Conservation (phyloP, 2,888 invertebrate species). For the Aspidiotus rigidus region DNA sequence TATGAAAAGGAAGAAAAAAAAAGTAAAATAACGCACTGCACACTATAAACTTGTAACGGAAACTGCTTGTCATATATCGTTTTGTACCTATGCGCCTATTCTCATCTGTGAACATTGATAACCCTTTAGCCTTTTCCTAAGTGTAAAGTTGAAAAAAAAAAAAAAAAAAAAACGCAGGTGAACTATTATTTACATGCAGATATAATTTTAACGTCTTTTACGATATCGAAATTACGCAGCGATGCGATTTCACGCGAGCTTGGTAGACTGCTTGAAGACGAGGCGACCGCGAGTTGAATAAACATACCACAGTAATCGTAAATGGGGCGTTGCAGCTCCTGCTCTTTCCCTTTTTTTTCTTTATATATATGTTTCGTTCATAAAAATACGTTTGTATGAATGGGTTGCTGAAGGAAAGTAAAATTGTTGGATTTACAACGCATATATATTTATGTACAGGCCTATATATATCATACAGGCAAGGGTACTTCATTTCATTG, state of each 20-base stretch:
- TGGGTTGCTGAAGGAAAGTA: no score
- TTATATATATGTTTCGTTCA: not conserved
- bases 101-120: slow-evolving; percentile 11
- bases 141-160: no score
- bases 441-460: no score
- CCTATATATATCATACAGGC: no score
- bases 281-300: not conserved
- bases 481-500: no score
- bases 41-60: slow-evolving; percentile 13
- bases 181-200: slow-evolving; percentile 30
- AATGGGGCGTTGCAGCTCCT: not conserved
- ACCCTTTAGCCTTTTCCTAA: slow-evolving; percentile 12
- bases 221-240: not conserved
- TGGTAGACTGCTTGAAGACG: not conserved
- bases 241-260: no score
- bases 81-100: slow-evolving; percentile 9
- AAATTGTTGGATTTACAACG: no score
- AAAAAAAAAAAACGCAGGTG: slow-evolving; percentile 22
- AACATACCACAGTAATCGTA: not conserved
- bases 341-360: not conserved
- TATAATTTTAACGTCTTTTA: slow-evolving; percentile 8
- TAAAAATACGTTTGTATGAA: no score
- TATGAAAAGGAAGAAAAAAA: not conserved
- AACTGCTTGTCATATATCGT: slow-evolving; percentile 22
- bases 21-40: not conserved